phyloP scores from a whole-genome alignment of 2,888 invertebrate genomes.

The Brachyopa scutellaris region DNA sequence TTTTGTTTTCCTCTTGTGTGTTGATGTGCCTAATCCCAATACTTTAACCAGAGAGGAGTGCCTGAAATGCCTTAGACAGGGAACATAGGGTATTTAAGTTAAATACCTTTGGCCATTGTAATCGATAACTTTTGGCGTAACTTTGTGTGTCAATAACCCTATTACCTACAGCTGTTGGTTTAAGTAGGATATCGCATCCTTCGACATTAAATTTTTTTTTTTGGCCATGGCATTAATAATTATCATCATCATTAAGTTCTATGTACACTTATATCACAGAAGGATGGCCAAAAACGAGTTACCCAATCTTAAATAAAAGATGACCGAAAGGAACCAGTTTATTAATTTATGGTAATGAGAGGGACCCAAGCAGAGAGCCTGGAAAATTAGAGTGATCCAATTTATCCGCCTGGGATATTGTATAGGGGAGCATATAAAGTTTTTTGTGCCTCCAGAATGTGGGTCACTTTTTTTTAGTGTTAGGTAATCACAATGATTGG shows the following conservation, averaged over 20 bases:
- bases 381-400: constrained; percentile 43
- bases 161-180: constrained; percentile 50
- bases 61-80: constrained; percentile 1
- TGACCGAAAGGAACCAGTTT: constrained; percentile 34
- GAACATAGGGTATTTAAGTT: constrained; percentile 27
- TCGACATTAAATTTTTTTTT: constrained; percentile 24
- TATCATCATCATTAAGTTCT: background rate
- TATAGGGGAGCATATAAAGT: background rate
- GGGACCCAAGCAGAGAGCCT: constrained; percentile 41
- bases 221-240: background rate
- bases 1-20: background rate
- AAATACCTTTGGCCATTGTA: constrained; percentile 47
- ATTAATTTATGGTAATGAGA: constrained; percentile 64
- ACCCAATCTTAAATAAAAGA: constrained; percentile 15
- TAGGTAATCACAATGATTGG: constrained; percentile 26
- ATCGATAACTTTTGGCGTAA: constrained; percentile 38
- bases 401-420: background rate
- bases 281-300: too few species aligned
- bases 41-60: background rate
- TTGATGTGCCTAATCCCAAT: constrained; percentile 47
- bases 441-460: constrained; percentile 24
- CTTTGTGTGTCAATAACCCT: constrained; percentile 65
- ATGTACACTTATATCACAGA: too few species aligned
- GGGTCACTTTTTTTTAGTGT: constrained; percentile 50
- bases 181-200: constrained; percentile 49